Conservation (phyloP, 1,140 invertebrate genomes). For the Halyomorpha halys region DNA sequence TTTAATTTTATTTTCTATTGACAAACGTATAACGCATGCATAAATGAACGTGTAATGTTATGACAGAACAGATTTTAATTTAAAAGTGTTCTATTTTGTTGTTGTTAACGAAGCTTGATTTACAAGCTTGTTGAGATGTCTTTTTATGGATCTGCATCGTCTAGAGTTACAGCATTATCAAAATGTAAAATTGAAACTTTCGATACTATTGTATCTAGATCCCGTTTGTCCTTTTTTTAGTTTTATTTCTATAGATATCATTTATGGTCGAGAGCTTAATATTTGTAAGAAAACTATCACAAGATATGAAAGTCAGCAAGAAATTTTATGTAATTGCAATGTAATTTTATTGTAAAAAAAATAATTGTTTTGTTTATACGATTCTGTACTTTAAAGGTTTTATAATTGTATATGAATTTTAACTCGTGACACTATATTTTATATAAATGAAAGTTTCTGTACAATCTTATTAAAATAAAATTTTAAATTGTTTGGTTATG, state of each 20-base stretch:
- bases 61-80: conserved; percentile 8
- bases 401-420: too few relatives aligned
- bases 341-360: too few relatives aligned
- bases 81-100: conserved; percentile 20
- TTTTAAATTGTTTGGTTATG: not conserved
- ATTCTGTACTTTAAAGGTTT: too few relatives aligned
- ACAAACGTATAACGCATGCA: not conserved
- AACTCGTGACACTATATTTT: too few relatives aligned
- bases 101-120: conserved; percentile 17
- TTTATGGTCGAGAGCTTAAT: conserved; percentile 14
- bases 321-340: too few relatives aligned
- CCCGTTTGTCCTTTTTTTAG: not conserved
- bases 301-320: too few relatives aligned
- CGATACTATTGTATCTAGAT: conserved; percentile 5
- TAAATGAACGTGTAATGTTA: conserved; percentile 1
- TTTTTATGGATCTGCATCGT: conserved; percentile 14
- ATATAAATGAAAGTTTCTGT: too few relatives aligned
- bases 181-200: conserved; percentile 13
- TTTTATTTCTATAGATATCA: conserved; percentile 4
- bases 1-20: conserved; percentile 14
- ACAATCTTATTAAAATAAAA: too few relatives aligned
- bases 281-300: conserved; percentile 6
- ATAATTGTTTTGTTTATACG: too few relatives aligned
- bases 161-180: conserved; percentile 10
- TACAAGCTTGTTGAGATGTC: conserved; percentile 10